Evolutionary conservation across 2,113 vertebrate genomes (phyloP).

Genomic region (Gavia stellata): DNA sequence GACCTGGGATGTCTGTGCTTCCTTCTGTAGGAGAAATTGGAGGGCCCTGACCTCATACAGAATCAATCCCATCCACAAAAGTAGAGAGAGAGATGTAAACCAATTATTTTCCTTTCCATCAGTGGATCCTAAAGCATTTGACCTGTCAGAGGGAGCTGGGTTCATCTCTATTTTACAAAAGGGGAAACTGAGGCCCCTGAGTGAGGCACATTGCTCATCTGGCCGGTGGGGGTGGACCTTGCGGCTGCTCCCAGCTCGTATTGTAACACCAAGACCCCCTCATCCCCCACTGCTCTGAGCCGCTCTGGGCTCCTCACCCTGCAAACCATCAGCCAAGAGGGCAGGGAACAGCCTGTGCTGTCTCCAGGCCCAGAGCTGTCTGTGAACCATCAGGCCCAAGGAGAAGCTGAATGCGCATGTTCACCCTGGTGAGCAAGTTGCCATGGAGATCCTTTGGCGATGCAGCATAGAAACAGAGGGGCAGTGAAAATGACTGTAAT

Average conservation of each 20-base stretch:
- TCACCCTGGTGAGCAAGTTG: constrained; percentile 17
- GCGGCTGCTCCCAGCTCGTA: background rate
- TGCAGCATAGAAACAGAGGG: constrained; percentile 1
- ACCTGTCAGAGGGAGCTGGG: background rate
- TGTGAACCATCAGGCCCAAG: background rate
- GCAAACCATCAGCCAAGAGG: background rate
- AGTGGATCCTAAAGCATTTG: background rate
- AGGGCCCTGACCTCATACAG: background rate
- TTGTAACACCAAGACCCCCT: rapidly evolving
- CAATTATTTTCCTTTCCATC: background rate
- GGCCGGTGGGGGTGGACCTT: background rate
- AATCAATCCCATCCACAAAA: background rate
- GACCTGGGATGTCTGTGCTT: no score
- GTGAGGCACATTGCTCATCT: background rate
- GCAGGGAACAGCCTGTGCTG: background rate
- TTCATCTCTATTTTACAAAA: background rate
- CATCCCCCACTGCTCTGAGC: background rate
- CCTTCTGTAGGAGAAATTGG: background rate
- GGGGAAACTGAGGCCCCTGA: background rate
- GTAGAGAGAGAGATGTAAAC: background rate
- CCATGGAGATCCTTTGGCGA: constrained; percentile 50
- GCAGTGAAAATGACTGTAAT: constrained; percentile 37
- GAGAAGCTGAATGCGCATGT: background rate
- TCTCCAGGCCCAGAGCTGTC: background rate
- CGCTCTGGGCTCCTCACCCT: background rate